phyloP scores from a whole-genome alignment of 2,888 invertebrate species.

The Mesodorylaimus sp. region DNA sequence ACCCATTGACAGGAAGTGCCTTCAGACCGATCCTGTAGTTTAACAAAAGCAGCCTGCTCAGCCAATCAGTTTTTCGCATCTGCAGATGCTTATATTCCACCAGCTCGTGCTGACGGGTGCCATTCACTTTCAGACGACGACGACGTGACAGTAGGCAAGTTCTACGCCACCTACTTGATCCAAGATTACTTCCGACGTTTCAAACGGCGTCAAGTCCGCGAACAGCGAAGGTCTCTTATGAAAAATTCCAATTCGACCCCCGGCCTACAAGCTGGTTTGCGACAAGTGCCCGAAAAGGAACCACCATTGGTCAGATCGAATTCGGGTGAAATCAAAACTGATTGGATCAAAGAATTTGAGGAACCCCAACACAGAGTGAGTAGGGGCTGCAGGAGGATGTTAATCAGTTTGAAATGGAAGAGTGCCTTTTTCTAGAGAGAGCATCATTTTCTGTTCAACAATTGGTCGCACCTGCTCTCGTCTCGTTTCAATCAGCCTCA shows the following conservation, averaged over 20 bases:
- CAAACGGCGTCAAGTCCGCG: slow-evolving; percentile 55
- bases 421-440: no score
- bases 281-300: background rate
- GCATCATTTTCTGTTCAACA: no score
- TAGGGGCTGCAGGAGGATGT: no score
- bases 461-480: no score
- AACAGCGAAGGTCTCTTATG: slow-evolving; percentile 7
- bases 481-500: no score
- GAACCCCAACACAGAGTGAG: slow-evolving; percentile 4
- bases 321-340: slow-evolving; percentile 1
- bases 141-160: slow-evolving; percentile 93
- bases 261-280: background rate
- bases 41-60: no score
- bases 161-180: slow-evolving; percentile 92
- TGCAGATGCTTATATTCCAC: no score
- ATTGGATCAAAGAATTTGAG: slow-evolving; percentile 4
- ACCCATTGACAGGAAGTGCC: no score
- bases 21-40: no score
- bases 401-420: no score
- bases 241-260: background rate
- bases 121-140: slow-evolving; percentile 51
- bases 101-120: no score
- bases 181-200: slow-evolving; percentile 94
- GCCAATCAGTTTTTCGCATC: no score
- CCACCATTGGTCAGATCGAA: background rate